These are phyloP conservation scores for Spheniscus humboldti DNA, from an alignment of 2,797 vertebrate species.

Conservation along the genomic window DNA sequence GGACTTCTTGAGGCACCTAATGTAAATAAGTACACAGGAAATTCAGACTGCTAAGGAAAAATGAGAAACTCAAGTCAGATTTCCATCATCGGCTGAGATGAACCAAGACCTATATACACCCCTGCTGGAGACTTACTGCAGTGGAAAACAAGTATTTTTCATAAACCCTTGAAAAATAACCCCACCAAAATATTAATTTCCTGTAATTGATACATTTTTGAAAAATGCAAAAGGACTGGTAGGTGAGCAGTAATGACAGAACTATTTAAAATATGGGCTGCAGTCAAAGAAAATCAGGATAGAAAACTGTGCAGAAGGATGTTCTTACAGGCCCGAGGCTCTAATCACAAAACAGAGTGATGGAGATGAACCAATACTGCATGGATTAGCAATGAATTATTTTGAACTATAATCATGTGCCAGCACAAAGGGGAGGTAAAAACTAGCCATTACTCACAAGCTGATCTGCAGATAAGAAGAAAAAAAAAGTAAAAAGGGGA, in stretches of 20 bases:
- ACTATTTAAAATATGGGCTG: conserved; percentile 65
- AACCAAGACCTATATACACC: conserved; percentile 9
- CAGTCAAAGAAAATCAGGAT: conserved; percentile 64
- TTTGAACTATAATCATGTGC: conserved; percentile 72
- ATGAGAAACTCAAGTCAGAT: conserved; percentile 50
- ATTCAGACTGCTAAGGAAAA: conserved; percentile 38
- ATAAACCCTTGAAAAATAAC: conserved; percentile 62
- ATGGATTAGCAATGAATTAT: conserved; percentile 80
- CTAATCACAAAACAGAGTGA: conserved; percentile 74
- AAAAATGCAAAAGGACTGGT: conserved; percentile 20
- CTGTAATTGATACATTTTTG: conserved; percentile 52
- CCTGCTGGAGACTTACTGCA: conserved; percentile 25
- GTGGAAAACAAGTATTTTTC: conserved; percentile 58
- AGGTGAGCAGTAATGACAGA: conserved; percentile 39
- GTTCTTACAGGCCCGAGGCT: conserved; percentile 65
- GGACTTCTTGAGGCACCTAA: conserved; percentile 24
- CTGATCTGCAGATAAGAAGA: conserved; percentile 67
- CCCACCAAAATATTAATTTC: conserved; percentile 63
- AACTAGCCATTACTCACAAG: conserved; percentile 74
- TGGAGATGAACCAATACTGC: conserved; percentile 76
- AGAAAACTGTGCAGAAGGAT: conserved; percentile 57
- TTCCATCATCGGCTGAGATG: conserved; percentile 32
- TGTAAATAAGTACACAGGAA: conserved; percentile 28
- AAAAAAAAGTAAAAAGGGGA: neutral
- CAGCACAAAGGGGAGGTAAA: conserved; percentile 70